Evolutionary conservation across 1,140 invertebrate species (phyloP).

Genomic region (Drosophila pallidifrons): DNA sequence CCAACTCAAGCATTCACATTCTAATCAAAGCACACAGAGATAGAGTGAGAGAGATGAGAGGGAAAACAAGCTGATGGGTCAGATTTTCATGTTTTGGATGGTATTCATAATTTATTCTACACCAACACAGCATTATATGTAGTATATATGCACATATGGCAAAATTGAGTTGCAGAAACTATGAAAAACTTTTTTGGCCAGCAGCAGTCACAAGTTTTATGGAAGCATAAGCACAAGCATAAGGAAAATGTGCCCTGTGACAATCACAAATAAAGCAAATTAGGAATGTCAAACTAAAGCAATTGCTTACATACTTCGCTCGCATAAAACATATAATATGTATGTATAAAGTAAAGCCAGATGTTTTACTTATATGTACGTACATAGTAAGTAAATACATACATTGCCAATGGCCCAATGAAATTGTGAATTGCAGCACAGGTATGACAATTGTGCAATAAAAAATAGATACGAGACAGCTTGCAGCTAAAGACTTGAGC

Average conservation of each 20-base stretch:
- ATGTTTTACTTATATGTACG: not conserved
- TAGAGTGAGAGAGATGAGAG: not conserved
- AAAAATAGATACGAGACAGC: conserved; percentile 6
- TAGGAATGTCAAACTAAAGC: conserved; percentile 44
- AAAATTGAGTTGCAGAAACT: conserved; percentile 13
- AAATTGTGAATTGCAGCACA: conserved; percentile 59
- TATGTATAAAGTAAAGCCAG: conserved; percentile 20
- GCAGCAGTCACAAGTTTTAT: conserved; percentile 32
- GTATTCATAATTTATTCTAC: conserved; percentile 41
- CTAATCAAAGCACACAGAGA: not conserved
- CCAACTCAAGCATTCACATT: conserved; percentile 15
- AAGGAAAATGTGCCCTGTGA: conserved; percentile 15
- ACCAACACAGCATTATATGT: not conserved
- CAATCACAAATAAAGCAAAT: conserved; percentile 59
- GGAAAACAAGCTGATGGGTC: conserved; percentile 15
- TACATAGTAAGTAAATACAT: not conserved
- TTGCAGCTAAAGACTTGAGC: not conserved
- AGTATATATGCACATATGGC: conserved; percentile 19
- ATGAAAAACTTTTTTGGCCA: conserved; percentile 27
- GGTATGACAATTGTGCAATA: conserved; percentile 65
- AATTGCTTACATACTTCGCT: conserved; percentile 47
- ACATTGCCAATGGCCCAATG: conserved; percentile 38
- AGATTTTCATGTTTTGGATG: not conserved
- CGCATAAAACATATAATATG: too few species aligned
- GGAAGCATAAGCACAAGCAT: not conserved